Evolutionary conservation across 2,797 vertebrate species (phyloP), one percentile per base, ranked within the genome.

Genomic region (Lagothrix lagotricha): DNA sequence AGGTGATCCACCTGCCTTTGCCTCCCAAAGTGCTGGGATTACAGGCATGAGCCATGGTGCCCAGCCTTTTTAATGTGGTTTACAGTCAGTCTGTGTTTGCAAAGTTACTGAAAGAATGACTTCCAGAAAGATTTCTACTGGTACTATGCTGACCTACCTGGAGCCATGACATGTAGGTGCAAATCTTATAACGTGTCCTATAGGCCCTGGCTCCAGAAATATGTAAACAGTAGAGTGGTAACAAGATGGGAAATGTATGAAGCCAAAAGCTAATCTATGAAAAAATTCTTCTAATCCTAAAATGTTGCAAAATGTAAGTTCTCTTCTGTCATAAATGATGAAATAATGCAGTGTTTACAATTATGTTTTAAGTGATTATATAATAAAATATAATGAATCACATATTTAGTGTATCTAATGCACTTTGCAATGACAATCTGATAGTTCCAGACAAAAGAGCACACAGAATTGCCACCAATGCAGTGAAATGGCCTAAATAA

Each of bases 91-190:
- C 14, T 88, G 75, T 91, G 36, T 61, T 93, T 86, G 70, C 28
- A 70, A 73, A 20, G 15, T 72, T 85, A 90, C 61, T 88, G 46
- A 85, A 94, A 76, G 39, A 73, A 90, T 93, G 86, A 96, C 48
- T 84, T 92, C 36, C 41, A 76, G 54, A 94, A 96, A 82, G 57
- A 88, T 33, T 54, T 80, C 33, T 80, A 20, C 41, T 50, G 2
- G 50, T 54, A 73, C 52, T 79, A 1, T 46, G 36, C 39, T 44
- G 44, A 70, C 6, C 85, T 81, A 58, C 89, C 48, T 72, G 14
- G 48, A 84, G 30, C 75, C 54, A 41, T 75, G 70, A n/a, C 13
- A 67, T 77, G 2, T 76, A 70, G 54, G 12, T 48, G 8, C 4
- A 44, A 81, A 81, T 44, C 28, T 58, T n/a, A 61, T 12, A 67